These are phyloP conservation scores for Myiagra hebetior DNA, from an alignment of 2,113 vertebrate species.

Conservation along the genomic window DNA sequence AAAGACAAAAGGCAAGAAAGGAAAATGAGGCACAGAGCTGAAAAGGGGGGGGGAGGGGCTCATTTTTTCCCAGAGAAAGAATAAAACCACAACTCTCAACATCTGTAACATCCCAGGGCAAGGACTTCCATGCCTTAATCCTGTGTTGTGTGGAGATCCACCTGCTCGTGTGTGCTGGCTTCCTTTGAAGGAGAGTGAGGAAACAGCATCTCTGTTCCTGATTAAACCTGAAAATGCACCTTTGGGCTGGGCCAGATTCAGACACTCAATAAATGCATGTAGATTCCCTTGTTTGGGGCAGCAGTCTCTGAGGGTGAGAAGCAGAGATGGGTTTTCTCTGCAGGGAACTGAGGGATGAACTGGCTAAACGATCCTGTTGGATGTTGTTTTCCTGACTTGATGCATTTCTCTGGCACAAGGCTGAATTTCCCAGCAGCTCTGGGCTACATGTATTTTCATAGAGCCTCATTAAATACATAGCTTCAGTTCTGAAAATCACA, in stretches of 20 bases:
- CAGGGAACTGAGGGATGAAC: not conserved
- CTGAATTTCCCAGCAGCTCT: conserved; percentile 2
- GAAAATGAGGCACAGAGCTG: not conserved
- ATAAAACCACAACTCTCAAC: not conserved
- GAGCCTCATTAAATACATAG: conserved; percentile 5
- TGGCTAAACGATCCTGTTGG: not conserved
- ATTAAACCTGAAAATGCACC: not conserved
- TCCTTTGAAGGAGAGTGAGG: not conserved
- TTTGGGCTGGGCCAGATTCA: not conserved
- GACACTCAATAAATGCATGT: not conserved
- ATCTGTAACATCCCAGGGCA: not conserved
- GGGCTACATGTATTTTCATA: not conserved
- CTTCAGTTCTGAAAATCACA: conserved; percentile 27
- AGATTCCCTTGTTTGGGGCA: not conserved
- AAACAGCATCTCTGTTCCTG: not conserved
- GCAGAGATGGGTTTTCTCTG: not conserved
- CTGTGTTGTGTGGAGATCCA: not conserved
- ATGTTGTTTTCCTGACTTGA: not conserved
- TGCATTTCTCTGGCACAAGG: not conserved
- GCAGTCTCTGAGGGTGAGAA: not conserved
- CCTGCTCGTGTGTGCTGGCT: accelerated
- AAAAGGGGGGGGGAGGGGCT: accelerated
- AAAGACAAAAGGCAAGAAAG: not conserved
- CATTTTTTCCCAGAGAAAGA: not conserved
- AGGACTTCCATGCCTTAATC: not conserved